Evolutionary conservation across 1,140 invertebrate species (phyloP).

Genomic region (Hypsibius dujardini): DNA sequence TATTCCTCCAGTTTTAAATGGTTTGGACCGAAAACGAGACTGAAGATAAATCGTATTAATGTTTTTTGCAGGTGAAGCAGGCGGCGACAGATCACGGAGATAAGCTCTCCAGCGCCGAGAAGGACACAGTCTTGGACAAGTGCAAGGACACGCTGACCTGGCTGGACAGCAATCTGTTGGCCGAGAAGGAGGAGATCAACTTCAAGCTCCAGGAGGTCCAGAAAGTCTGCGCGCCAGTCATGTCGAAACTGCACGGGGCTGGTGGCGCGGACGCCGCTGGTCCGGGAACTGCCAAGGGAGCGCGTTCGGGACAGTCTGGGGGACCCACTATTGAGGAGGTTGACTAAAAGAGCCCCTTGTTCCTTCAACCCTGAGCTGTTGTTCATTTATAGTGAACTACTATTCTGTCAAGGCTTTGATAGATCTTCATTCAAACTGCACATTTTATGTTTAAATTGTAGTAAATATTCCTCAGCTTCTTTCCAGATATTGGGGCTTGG

Average conservation of each 20-base stretch:
- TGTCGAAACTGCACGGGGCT: slow-evolving; percentile 27
- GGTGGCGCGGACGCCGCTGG: slow-evolving; percentile 23
- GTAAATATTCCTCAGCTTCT: too few species aligned
- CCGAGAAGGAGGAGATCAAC: slow-evolving; percentile 35
- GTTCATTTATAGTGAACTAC: too few species aligned
- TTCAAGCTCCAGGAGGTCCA: slow-evolving; percentile 32
- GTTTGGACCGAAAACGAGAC: too few species aligned
- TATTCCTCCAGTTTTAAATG: too few species aligned
- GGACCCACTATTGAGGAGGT: slow-evolving; percentile 28
- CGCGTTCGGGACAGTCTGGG: slow-evolving; percentile 1
- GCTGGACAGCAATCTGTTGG: slow-evolving; percentile 35
- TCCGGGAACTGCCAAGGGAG: slow-evolving; percentile 22
- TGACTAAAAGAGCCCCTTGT: slow-evolving; percentile 22
- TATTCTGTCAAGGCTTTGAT: too few species aligned
- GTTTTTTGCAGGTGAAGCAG: slow-evolving; percentile 20
- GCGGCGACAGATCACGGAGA: slow-evolving; percentile 29
- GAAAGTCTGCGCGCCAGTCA: slow-evolving; percentile 27
- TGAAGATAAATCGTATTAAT: too few species aligned
- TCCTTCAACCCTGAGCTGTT: too few species aligned
- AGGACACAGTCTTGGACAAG: slow-evolving; percentile 38
- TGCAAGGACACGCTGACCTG: slow-evolving; percentile 34
- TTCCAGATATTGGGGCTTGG: too few species aligned
- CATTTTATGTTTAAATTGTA: too few species aligned
- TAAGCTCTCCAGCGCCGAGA: slow-evolving; percentile 43
- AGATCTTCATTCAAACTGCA: too few species aligned